phyloP scores from a whole-genome alignment of 1,140 invertebrate genomes.

The Drosophila kohkoa region DNA sequence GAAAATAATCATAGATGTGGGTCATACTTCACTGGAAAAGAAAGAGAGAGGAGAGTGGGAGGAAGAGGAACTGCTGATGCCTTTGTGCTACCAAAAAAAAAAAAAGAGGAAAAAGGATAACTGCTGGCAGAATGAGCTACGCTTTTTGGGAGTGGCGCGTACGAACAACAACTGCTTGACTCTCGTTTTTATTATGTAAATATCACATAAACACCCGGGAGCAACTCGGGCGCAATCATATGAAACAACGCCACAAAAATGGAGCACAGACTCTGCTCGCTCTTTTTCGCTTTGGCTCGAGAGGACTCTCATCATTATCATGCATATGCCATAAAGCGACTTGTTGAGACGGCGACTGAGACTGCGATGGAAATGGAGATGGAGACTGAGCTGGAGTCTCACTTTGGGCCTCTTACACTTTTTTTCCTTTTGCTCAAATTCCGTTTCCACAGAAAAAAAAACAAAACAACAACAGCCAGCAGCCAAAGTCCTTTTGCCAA shows the following conservation, averaged over 20 bases:
- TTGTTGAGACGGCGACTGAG: constrained; percentile 65
- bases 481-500: constrained; percentile 2
- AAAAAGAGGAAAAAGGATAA: constrained; percentile 56
- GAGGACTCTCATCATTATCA: constrained; percentile 72
- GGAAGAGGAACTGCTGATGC: constrained; percentile 21
- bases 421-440: neutral
- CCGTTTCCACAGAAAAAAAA: constrained; percentile 21
- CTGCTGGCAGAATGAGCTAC: constrained; percentile 41
- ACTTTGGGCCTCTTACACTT: constrained; percentile 2
- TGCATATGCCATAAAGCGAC: constrained; percentile 84
- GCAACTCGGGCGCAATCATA: constrained; percentile 72
- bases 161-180: constrained; percentile 37
- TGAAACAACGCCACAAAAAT: constrained; percentile 66
- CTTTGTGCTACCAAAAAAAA: constrained; percentile 57
- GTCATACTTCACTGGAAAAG: constrained; percentile 59
- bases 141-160: no score
- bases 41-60: neutral
- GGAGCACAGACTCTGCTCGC: constrained; percentile 37
- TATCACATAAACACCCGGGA: constrained; percentile 82
- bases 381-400: no score
- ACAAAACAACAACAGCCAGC: constrained; percentile 11
- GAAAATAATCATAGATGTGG: constrained; percentile 83
- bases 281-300: neutral
- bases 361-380: neutral
- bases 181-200: constrained; percentile 84